phyloP scores from a whole-genome alignment of 2,113 vertebrate genomes.

The Sebastes fasciatus region DNA sequence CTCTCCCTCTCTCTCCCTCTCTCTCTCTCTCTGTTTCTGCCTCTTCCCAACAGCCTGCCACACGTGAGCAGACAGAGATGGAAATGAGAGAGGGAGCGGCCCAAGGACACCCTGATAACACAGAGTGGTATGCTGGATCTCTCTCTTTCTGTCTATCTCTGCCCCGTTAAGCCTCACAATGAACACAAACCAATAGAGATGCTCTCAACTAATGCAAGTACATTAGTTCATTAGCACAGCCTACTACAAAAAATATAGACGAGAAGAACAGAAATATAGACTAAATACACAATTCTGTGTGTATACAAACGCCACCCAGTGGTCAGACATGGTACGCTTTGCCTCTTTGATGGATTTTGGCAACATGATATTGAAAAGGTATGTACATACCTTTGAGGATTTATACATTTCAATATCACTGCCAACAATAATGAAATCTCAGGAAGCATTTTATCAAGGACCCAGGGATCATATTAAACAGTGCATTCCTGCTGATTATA shows the following conservation, averaged over 20 bases:
- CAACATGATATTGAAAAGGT: conserved; percentile 63
- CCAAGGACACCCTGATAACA: conserved; percentile 65
- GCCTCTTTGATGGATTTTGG: conserved; percentile 33
- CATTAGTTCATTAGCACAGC: not conserved
- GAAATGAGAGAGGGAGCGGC: conserved; percentile 54
- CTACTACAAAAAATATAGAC: not conserved
- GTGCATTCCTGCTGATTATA: conserved; percentile 43
- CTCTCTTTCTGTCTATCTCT: conserved; percentile 18
- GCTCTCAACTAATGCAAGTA: not conserved
- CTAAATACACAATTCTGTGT: not conserved
- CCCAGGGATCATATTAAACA: conserved; percentile 46
- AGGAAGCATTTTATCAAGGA: conserved; percentile 52
- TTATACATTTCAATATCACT: conserved; percentile 59
- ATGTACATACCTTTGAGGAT: conserved; percentile 73
- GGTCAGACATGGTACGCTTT: conserved; percentile 5
- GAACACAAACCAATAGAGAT: conserved; percentile 18
- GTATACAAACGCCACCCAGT: conserved; percentile 20
- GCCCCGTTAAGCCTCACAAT: conserved; percentile 10
- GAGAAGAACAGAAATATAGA: not conserved
- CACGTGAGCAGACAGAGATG: conserved; percentile 56
- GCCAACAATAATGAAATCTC: conserved; percentile 48
- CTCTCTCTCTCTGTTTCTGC: conserved; percentile 16
- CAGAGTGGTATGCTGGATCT: conserved; percentile 35
- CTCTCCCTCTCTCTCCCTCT: not conserved
- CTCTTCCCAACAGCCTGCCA: conserved; percentile 47